Evolutionary conservation across 2,888 invertebrate species (phyloP), one percentile per base, ranked within the genome.

Genomic region (Cyaniris semiargus): DNA sequence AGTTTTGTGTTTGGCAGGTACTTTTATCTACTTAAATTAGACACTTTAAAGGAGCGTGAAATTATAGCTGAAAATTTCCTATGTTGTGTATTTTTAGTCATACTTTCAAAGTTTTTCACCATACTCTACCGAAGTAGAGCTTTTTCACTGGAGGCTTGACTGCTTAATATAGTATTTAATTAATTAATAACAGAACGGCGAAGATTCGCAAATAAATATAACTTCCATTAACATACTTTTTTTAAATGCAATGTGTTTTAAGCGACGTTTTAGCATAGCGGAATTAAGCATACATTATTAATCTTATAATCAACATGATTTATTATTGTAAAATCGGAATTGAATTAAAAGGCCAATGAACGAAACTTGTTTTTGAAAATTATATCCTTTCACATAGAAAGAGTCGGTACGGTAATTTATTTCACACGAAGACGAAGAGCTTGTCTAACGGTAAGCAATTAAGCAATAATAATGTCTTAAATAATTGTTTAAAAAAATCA

Each of bases 221-320:
- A n/a, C 21, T 4, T 21, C 58, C 58, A 58, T 58, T 58, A 58
- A 58, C 58, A 58, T 21, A 58, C 58, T 58, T 58, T 58, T 58
- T 56, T 60, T 23, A 23, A 60, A 60, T 13, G 60, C 58, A 18
- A 53, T 53, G 18, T 53, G 1, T 58, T 58, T 58, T 58, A 58
- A 58, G 8, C 3, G n/a, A 58, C 58, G 21, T 21, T 58, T 53
- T 58, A n/a, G 58, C 58, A 58, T 58, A 58, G 58, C 58, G n/a
- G 8, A n/a, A 56, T n/a, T 56, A 56, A n/a, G 6, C 15, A 58
- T 21, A 21, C 58, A 8, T 21, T 21, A 58, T 58, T 21, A 58
- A 58, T 58, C 58, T 58, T 58, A 58, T 58, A 58, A 58, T 58
- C 58, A 58, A 58, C 58, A 5, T 58, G 21, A 58, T 21, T 58